These are phyloP conservation scores for Cephus pygmeus DNA, from an alignment of 2,888 invertebrate species.

Conservation along the genomic window DNA sequence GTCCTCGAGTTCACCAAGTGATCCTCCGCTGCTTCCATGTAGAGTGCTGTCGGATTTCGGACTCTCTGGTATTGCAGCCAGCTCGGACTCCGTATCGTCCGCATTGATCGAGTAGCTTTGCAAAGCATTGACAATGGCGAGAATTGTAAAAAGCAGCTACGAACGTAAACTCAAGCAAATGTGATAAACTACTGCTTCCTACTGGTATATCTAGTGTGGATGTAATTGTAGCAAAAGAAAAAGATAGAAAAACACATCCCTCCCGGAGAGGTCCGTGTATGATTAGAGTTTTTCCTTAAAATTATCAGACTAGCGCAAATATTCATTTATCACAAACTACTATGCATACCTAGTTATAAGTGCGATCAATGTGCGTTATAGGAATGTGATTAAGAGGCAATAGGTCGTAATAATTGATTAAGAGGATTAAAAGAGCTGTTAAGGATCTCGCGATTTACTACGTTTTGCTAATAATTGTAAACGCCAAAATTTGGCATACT, in stretches of 20 bases:
- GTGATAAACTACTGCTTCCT: background rate
- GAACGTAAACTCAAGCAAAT: slow-evolving; percentile 43
- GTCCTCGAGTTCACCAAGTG: slow-evolving; percentile 58
- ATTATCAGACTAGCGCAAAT: background rate
- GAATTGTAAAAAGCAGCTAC: slow-evolving; percentile 51
- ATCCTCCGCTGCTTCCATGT: slow-evolving; percentile 74
- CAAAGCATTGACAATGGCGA: slow-evolving; percentile 50
- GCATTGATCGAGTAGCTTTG: slow-evolving; percentile 72
- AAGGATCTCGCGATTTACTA: background rate
- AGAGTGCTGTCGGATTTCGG: slow-evolving; percentile 87
- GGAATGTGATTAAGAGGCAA: background rate
- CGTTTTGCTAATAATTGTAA: background rate
- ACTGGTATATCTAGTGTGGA: background rate
- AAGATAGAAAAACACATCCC: background rate
- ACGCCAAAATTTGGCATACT: background rate
- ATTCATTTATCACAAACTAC: background rate
- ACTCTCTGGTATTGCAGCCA: slow-evolving; percentile 91
- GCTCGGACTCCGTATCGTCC: slow-evolving; percentile 88
- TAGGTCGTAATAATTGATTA: background rate
- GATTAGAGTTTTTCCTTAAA: background rate
- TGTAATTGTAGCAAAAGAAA: background rate
- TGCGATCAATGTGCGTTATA: background rate
- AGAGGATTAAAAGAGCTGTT: background rate
- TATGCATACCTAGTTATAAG: background rate
- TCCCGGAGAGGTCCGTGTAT: background rate